Conservation (phyloP, 2,888 invertebrate species). For the Galerucella nymphaeae region DNA sequence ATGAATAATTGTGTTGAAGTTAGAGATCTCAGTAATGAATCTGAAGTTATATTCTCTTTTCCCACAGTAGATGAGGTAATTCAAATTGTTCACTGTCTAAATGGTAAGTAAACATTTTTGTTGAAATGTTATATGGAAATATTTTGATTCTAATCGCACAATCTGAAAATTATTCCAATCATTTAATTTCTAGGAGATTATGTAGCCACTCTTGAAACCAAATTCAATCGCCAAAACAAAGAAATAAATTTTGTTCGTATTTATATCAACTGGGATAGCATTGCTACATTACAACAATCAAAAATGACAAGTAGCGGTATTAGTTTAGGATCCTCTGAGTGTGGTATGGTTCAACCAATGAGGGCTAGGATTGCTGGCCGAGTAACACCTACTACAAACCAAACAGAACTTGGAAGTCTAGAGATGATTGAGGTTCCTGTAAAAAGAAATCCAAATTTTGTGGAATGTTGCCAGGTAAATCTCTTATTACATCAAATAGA, state of each 20-base stretch:
- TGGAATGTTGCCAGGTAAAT: conserved; percentile 72
- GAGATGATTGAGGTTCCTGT: conserved; percentile 82
- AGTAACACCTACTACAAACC: conserved; percentile 77
- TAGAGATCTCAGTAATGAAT: conserved; percentile 66
- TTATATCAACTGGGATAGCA: conserved; percentile 80
- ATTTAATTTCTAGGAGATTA: conserved; percentile 68
- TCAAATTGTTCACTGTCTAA: conserved; percentile 74
- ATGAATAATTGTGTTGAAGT: conserved; percentile 73
- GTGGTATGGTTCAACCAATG: conserved; percentile 69
- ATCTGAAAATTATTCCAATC: background rate
- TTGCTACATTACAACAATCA: conserved; percentile 64
- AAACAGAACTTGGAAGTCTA: conserved; percentile 70
- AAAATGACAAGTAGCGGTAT: conserved; percentile 64
- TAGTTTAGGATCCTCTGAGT: conserved; percentile 62
- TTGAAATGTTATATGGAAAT: background rate
- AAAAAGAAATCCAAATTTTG: conserved; percentile 69
- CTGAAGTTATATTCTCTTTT: conserved; percentile 70
- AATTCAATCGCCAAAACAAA: conserved; percentile 65
- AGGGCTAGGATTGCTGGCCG: conserved; percentile 79
- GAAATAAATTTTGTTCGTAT: conserved; percentile 72
- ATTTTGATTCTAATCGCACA: background rate
- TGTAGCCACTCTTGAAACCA: conserved; percentile 74
- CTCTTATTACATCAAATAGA: too few relatives aligned
- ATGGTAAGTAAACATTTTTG: conserved; percentile 65
- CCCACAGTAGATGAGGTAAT: conserved; percentile 80